A percentile compares a stretch with the other conserved stretches of the same genome.
Conservation (phyloP, 2,113 vertebrate genomes). For the Sorex fumeus region DNA sequence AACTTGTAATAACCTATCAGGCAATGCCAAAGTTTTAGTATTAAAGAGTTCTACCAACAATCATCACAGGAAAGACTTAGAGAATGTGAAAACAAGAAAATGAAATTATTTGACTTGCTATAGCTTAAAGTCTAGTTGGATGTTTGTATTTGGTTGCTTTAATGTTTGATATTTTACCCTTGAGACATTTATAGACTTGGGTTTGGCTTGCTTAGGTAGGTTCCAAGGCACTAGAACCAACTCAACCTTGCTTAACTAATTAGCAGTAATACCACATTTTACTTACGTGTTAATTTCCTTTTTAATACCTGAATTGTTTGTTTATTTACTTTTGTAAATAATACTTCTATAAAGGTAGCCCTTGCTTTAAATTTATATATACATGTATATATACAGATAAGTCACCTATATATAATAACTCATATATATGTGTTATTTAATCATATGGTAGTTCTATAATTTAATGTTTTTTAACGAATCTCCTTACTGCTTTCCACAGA, state of each 20-base stretch:
- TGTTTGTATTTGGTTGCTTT: not conserved
- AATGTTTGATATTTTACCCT: not conserved
- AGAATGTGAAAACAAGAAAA: not conserved
- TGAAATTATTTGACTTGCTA: not conserved
- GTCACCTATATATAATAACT: not conserved
- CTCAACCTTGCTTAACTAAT: not conserved
- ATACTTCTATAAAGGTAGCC: not conserved
- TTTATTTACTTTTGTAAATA: not conserved
- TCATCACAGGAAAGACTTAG: not conserved
- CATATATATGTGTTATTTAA: not conserved
- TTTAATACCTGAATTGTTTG: not conserved
- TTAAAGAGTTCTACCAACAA: not conserved
- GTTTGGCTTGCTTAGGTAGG: not conserved
- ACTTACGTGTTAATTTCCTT: not conserved
- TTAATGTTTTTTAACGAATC: conserved; percentile 26
- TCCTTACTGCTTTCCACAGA: not conserved
- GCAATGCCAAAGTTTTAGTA: not conserved
- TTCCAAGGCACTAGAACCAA: not conserved
- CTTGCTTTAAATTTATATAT: not conserved
- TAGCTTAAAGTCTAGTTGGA: not conserved
- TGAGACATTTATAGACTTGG: not conserved
- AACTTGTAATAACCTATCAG: not conserved
- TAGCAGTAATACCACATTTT: not conserved
- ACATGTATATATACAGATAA: no score
- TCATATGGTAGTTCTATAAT: not conserved